These are phyloP conservation scores for Gallinago paraguaiae DNA, from an alignment of 2,113 vertebrate species.

Conservation along the genomic window DNA sequence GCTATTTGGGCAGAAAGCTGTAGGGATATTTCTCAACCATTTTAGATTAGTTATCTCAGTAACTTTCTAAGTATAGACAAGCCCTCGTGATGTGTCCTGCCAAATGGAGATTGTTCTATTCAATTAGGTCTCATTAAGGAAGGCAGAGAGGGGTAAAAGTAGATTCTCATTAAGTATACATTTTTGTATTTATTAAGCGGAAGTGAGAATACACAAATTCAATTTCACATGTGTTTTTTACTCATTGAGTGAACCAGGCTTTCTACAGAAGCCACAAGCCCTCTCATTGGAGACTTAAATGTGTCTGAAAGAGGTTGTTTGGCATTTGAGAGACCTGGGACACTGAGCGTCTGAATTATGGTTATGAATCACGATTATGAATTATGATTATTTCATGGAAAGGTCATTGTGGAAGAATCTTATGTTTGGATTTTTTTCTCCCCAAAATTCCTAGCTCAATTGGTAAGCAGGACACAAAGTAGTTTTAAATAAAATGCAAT, in stretches of 20 bases:
- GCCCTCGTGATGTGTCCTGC: background rate
- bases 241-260: background rate
- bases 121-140: slow-evolving; percentile 53
- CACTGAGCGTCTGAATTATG: background rate
- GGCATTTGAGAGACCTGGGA: background rate
- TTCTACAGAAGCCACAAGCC: background rate
- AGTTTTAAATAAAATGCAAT: background rate
- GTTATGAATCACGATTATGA: background rate
- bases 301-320: background rate
- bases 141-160: slow-evolving; percentile 14
- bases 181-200: slow-evolving; percentile 37
- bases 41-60: slow-evolving; percentile 48
- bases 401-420: background rate
- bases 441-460: fast-evolving
- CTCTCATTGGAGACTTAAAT: background rate
- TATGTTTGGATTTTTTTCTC: background rate
- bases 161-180: slow-evolving; percentile 6
- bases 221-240: background rate
- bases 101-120: slow-evolving; percentile 37
- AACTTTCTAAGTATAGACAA: slow-evolving; percentile 61
- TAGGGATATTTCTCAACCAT: slow-evolving; percentile 59
- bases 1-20: slow-evolving; percentile 56
- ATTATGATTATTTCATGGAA: background rate
- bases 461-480: background rate
- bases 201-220: background rate